Evolutionary conservation across 2,797 vertebrate species (phyloP), one percentile per base, ranked within the genome.

Genomic region (Todus mexicanus): DNA sequence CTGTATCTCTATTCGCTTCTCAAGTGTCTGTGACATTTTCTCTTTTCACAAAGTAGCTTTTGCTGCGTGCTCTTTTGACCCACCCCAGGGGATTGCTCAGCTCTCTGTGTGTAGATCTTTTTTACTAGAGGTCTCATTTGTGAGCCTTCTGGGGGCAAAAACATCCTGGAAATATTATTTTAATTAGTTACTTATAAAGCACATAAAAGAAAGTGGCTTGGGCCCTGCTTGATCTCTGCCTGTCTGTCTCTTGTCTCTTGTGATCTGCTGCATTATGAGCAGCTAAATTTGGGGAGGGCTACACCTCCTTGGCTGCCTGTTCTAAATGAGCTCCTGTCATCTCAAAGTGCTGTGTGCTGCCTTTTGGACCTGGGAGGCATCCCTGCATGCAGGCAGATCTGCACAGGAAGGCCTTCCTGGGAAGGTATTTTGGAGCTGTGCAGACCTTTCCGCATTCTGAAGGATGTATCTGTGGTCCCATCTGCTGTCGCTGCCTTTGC

Each of bases 321-420:
- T 87, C 43, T 31, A 74, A 54, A 40, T 5, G 33, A 89, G 37
- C 22, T 37, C 43, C 47, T n/a, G 12, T 25, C 12, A 7, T 33
- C 45, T 72, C 43, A 23, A 37, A 42, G 48, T 2, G 1, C 18
- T 9, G 19, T 10, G 15, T 27, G 1, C 37, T 42, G 18, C 7
- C 5, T 42, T 27, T 37, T 21, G 38, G 23, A 42, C 33, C 29
- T 25, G 19, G 40, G 40, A 71, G 23, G 25, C 7, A 4, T 27
- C 38, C 12, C 10, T 61, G 78, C 27, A 12, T 10, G 15, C 53
- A 23, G 33, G 35, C 54, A 51, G 76, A 47, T 15, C 59, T 69
- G 29, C 54, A 12, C 0, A 0, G 51, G 15, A 26, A 11, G 16
- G 2, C 0, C 1, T 45, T 64, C 22, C 22, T 37, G 51, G 18